Conservation (phyloP, 2,797 vertebrate genomes). For the Poecilia wingei region DNA sequence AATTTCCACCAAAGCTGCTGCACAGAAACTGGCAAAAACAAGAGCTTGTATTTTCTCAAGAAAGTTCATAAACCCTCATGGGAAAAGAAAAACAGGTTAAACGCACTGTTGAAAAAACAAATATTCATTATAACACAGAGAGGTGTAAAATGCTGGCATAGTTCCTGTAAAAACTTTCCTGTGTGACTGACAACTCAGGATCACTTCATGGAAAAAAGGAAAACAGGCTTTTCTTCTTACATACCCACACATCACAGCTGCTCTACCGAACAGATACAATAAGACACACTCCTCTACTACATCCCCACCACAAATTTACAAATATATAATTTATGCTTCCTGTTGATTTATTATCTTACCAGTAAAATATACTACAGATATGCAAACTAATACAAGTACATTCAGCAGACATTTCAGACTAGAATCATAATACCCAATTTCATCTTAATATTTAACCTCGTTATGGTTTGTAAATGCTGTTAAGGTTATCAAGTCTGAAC, state of each 20-base stretch:
- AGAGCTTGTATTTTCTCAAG: slow-evolving; percentile 10
- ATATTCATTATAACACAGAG: slow-evolving; percentile 2
- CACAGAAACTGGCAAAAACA: background rate
- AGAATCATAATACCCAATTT: background rate
- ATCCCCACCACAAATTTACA: slow-evolving; percentile 28
- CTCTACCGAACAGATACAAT: slow-evolving; percentile 42
- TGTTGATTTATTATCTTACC: slow-evolving; percentile 41
- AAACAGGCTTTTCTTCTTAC: slow-evolving; percentile 49
- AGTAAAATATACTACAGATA: slow-evolving; percentile 59
- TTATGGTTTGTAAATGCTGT: slow-evolving; percentile 4
- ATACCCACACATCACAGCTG: slow-evolving; percentile 46
- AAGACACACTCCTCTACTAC: slow-evolving; percentile 44
- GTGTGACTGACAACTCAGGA: slow-evolving; percentile 22
- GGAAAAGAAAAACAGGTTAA: slow-evolving; percentile 15
- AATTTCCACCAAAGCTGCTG: slow-evolving; percentile 18
- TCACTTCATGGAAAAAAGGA: slow-evolving; percentile 42
- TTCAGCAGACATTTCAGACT: slow-evolving; percentile 37
- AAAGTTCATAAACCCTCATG: slow-evolving; percentile 4
- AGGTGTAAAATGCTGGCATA: slow-evolving; percentile 11
- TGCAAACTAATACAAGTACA: slow-evolving; percentile 35
- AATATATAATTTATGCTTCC: slow-evolving; percentile 38
- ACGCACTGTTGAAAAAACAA: background rate
- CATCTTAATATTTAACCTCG: background rate
- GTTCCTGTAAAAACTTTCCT: slow-evolving; percentile 29
- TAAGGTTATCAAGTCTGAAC: background rate